Evolutionary conservation across 2,888 invertebrate genomes (phyloP), one percentile per base, ranked within the genome.

Genomic region (Cephus runcator): DNA sequence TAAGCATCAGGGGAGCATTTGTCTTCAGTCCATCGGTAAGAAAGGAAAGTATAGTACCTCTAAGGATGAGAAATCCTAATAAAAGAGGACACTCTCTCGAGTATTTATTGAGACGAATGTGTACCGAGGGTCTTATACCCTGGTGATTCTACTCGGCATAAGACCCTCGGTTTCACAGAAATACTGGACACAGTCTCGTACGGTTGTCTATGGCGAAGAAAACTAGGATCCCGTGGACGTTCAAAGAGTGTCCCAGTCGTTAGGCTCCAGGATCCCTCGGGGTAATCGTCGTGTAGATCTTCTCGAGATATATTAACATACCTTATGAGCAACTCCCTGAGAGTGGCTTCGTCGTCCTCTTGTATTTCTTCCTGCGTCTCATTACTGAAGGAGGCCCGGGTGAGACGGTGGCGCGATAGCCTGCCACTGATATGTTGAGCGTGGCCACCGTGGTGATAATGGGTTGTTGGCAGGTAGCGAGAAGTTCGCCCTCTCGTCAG

Each of bases 241-340:
- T 56, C 56, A 56, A 56, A 56, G 56, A 56, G 56, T 56, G 56
- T 56, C 56, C 56, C 23, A 23, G 56, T 56, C 6, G 56, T 56
- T 56, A 56, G 56, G 23, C 56, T 56, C 56, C 56, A 56, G 56
- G 56, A 56, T 56, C 23, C 56, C 56, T 23, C 56, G 23, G 23
- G 11, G 23, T 56, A 56, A 56, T 56, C 56, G 56, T 56, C 56
- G 23, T 56, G 56, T 56, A 23, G 56, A 56, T 56, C 56, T 56
- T 56, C 56, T 56, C 56, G 23, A 56, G 56, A 56, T 56, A 56
- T 23, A 56, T 34, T 12, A 23, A 71, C 93, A 93, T 95, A 96
- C 97, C 97, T 97, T 96, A 97, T 95, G 94, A 97, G 96, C 94
- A 97, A 95, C 95, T 97, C 96, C 95, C 97, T 96, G 94, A 97